Evolutionary conservation across 2,797 vertebrate species (phyloP).

Genomic region (Huso huso): DNA sequence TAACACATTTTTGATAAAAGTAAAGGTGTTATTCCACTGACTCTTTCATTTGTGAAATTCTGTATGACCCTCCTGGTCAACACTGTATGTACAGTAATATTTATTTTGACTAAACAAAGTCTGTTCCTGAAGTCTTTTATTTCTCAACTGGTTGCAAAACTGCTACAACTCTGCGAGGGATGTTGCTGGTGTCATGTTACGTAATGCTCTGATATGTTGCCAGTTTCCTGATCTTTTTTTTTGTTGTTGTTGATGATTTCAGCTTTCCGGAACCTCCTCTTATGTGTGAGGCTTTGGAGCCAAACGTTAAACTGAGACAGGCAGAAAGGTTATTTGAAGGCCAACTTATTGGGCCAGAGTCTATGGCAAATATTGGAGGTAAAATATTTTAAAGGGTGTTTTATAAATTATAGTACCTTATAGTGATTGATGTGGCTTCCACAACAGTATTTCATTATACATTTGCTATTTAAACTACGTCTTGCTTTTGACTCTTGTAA

Average conservation of each 20-base stretch:
- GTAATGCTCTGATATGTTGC: background rate
- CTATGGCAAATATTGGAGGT: constrained; percentile 77
- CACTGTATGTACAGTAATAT: too few relatives aligned
- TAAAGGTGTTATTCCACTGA: too few relatives aligned
- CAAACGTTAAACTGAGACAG: constrained; percentile 74
- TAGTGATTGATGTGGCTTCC: too few relatives aligned
- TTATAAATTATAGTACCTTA: too few relatives aligned
- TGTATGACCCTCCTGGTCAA: too few relatives aligned
- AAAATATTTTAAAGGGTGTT: constrained; percentile 19
- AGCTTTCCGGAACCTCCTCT: constrained; percentile 80
- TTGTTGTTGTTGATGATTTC: constrained; percentile 35
- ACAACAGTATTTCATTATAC: too few relatives aligned
- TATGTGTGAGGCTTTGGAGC: constrained; percentile 72
- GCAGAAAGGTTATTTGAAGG: constrained; percentile 78
- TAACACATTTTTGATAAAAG: too few relatives aligned
- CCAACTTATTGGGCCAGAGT: constrained; percentile 80
- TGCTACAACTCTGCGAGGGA: background rate
- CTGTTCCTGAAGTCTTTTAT: background rate
- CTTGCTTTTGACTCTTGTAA: too few relatives aligned
- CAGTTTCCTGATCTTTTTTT: constrained; percentile 1
- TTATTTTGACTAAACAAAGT: too few relatives aligned
- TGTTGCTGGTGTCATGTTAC: background rate
- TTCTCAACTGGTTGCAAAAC: constrained; percentile 1
- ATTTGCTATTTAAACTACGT: too few relatives aligned
- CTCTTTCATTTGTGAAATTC: too few relatives aligned